phyloP scores from a whole-genome alignment of 1,140 invertebrate species.

The Anastatus disparis region DNA sequence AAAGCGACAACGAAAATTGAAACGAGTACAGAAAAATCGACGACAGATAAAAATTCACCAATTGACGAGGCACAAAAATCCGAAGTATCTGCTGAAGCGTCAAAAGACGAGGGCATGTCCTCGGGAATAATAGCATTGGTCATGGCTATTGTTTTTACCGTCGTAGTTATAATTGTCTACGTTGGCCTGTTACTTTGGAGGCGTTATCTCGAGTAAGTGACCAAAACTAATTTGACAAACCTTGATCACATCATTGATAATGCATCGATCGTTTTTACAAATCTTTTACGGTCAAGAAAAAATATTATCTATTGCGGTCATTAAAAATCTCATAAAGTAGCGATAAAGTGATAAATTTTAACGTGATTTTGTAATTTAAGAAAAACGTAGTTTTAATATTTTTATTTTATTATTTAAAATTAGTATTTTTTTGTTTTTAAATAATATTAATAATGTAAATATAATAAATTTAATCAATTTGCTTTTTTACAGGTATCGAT shows the following conservation, averaged over 20 bases:
- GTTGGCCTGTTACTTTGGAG: slow-evolving; percentile 58
- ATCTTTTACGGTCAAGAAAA: no score
- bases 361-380: no score
- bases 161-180: slow-evolving; percentile 55
- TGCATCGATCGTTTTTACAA: no score
- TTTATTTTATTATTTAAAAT: slow-evolving; percentile 10
- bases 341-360: no score
- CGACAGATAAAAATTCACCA: background rate
- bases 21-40: background rate
- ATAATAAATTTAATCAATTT: slow-evolving; percentile 1
- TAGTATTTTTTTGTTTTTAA: slow-evolving; percentile 8
- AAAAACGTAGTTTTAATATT: no score
- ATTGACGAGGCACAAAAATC: background rate
- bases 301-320: no score
- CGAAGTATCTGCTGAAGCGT: background rate
- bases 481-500: slow-evolving; percentile 55
- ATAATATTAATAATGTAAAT: no score
- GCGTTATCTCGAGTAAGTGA: slow-evolving; percentile 61
- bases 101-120: slow-evolving; percentile 35
- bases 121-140: slow-evolving; percentile 52
- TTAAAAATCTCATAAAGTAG: no score
- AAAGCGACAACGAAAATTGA: background rate
- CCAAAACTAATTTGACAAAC: background rate
- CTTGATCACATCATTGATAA: no score
- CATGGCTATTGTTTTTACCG: slow-evolving; percentile 53